These are phyloP conservation scores for Bombylius discolor DNA, from an alignment of 2,888 invertebrate genomes.

Conservation along the genomic window DNA sequence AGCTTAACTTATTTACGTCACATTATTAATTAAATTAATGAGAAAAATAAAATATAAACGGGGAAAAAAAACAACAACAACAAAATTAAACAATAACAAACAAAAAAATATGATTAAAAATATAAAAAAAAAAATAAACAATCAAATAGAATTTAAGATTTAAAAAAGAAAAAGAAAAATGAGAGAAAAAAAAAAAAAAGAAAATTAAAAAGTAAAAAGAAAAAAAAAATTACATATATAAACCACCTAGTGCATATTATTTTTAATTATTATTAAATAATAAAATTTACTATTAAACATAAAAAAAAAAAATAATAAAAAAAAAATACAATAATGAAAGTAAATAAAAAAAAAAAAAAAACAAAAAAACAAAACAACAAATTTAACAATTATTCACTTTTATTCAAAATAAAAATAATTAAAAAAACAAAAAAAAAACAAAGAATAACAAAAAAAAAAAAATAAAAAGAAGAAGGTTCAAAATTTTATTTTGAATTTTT, in stretches of 20 bases:
- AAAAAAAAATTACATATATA: conserved; percentile 9
- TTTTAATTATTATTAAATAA: background rate
- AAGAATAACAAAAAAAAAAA: background rate
- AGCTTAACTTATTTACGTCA: no score
- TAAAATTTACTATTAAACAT: background rate
- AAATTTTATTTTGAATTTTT: background rate
- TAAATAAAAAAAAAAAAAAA: background rate
- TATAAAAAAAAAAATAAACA: conserved; percentile 12
- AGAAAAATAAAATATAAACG: conserved; percentile 5
- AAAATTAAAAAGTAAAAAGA: conserved; percentile 8
- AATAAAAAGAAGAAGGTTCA: background rate
- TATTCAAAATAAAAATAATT: no score
- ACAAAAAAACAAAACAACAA: background rate
- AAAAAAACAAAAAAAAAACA: background rate
- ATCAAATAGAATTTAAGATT: background rate
- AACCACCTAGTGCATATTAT: conserved; percentile 8
- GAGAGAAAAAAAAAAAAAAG: conserved; percentile 13
- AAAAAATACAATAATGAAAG: background rate
- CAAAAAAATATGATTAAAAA: conserved; percentile 8
- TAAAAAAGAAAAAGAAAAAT: conserved; percentile 9
- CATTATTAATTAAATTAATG: background rate
- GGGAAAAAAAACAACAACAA: conserved; percentile 15
- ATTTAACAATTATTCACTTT: no score
- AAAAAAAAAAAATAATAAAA: no score
- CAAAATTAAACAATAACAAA: no score